Conservation (phyloP, 2,113 vertebrate genomes). For the Periophthalmodon schlosseri region DNA sequence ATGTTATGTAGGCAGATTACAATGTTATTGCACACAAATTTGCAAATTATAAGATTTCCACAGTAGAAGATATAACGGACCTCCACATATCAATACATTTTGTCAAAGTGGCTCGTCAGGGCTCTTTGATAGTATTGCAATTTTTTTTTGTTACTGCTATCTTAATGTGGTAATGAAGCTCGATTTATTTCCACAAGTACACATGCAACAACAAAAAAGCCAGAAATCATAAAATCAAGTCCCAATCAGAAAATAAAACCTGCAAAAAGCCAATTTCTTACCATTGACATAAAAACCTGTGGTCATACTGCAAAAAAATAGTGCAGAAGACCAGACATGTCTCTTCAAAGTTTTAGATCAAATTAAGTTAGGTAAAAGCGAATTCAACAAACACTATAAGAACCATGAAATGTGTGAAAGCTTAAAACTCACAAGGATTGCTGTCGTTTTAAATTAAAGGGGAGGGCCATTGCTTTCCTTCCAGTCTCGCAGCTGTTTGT, state of each 20-base stretch:
- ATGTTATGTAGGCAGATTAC: conserved; percentile 32
- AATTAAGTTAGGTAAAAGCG: conserved; percentile 26
- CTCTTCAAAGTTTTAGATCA: too few relatives aligned
- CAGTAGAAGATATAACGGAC: conserved; percentile 50
- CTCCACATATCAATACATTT: conserved; percentile 63
- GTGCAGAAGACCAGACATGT: conserved; percentile 34
- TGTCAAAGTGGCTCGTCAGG: conserved; percentile 56
- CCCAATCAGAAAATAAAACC: conserved; percentile 17
- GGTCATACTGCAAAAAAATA: conserved; percentile 49
- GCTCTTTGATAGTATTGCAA: conserved; percentile 53
- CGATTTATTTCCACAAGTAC: conserved; percentile 58
- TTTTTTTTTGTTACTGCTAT: conserved; percentile 46
- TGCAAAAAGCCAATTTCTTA: conserved; percentile 31
- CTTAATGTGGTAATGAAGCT: conserved; percentile 43
- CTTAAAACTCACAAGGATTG: conserved; percentile 20
- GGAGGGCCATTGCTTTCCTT: conserved; percentile 49
- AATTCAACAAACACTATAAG: conserved; percentile 28
- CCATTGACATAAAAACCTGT: conserved; percentile 49
- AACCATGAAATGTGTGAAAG: conserved; percentile 49
- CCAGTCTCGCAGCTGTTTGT: conserved; percentile 38
- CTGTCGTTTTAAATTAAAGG: conserved; percentile 20
- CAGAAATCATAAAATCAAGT: conserved; percentile 14
- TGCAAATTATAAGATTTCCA: conserved; percentile 52
- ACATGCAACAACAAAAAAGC: conserved; percentile 56
- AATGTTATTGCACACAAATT: conserved; percentile 66